Evolutionary conservation across 30 jellyfish, hydroid and myxozoan genomes (phyloP), one percentile per base, ranked within the genome.

Genomic region (Aurelia sp.): DNA sequence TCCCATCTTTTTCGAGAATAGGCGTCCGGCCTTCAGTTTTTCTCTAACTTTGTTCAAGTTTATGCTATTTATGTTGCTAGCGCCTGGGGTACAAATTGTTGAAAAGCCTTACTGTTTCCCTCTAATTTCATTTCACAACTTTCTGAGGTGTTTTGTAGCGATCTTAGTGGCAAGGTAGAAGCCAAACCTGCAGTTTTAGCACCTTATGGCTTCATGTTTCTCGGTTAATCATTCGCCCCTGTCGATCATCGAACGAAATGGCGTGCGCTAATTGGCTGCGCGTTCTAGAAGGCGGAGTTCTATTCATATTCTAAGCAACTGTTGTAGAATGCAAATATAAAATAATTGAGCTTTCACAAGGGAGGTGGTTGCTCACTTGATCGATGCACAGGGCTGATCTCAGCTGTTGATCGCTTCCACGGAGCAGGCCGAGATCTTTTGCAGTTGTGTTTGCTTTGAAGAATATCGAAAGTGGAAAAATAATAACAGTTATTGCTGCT

Each of bases 351-450:
- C 76, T 31, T 58, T 59, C 81, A 21, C 82, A 73, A 71, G 84
- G 87, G 87, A 57, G 82, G 86, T 84, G 93, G 93, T 59, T 84
- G 93, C 93, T 84, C 93, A 84, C 55, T 84, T 84, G 93, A 84
- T 84, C 93, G 93, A 86, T 69, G 85, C 87, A 64, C 93, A 73
- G 87, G 89, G 79, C 72, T 41, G 93, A 52, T 71, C 78, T 70
- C 93, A 59, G 87, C 71, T 72, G 86, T 84, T 47, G 93, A 84
- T 73, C 87, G 79, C 87, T 73, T 71, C 15, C 41, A 60, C 65
- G 76, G 93, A 62, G 81, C 93, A 84, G 65, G 82, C 93, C 93
- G 73, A 76, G 84, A 47, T 70, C 71, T 19, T 50, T 62, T 78
- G 75, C 20, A 62, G 3, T 80, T 68, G 82, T 40, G 84, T 44